A percentile compares a stretch with the other conserved stretches of the same genome.
Evolutionary conservation across 2,113 vertebrate genomes (phyloP).

Genomic region (Sclerurus mexicanus): DNA sequence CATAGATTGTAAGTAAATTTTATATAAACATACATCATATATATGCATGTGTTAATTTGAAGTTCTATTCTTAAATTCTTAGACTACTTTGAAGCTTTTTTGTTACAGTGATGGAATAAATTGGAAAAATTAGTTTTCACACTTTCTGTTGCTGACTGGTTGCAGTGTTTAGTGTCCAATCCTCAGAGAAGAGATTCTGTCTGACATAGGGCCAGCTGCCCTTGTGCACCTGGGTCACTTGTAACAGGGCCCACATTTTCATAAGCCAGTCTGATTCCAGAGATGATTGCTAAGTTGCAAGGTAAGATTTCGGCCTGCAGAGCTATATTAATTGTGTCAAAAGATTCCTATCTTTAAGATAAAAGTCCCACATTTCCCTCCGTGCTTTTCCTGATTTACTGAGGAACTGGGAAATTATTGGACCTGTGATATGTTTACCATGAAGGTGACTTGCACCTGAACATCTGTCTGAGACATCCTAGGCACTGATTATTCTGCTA

Average conservation of each 20-base stretch:
- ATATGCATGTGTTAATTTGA: not conserved
- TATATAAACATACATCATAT: not conserved
- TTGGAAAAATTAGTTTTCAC: not conserved
- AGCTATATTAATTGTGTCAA: not conserved
- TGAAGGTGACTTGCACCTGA: not conserved
- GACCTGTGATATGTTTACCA: not conserved
- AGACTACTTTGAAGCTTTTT: not conserved
- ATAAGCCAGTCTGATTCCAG: not conserved
- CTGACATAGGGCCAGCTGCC: not conserved
- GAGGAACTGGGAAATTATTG: not conserved
- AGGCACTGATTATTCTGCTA: not conserved
- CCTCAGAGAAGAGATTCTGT: not conserved
- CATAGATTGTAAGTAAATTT: not conserved
- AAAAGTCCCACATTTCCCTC: not conserved
- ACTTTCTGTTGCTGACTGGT: not conserved
- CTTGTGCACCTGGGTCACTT: accelerated
- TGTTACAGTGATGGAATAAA: not conserved
- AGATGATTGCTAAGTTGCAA: not conserved
- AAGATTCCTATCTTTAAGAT: not conserved
- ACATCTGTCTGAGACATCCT: not conserved
- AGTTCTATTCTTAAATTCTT: not conserved
- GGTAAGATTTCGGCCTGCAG: not conserved
- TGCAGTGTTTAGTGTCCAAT: not conserved
- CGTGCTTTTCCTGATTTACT: not conserved
- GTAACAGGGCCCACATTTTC: not conserved